These are phyloP conservation scores for Cerastis leucographa DNA, from an alignment of 2,888 invertebrate genomes.

Conservation along the genomic window DNA sequence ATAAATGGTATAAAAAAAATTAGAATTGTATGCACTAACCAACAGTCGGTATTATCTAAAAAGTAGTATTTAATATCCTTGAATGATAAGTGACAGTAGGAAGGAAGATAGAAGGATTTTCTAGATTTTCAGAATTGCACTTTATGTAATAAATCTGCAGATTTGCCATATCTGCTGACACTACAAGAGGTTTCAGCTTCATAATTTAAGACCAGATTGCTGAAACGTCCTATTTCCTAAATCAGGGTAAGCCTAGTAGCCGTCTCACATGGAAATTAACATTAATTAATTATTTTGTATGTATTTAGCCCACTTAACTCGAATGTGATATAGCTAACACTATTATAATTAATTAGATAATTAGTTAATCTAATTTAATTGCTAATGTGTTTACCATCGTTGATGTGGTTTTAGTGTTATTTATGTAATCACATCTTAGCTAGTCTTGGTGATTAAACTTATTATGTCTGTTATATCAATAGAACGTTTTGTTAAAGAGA, in stretches of 20 bases:
- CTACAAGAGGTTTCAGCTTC: neutral
- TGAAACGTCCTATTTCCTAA: slow-evolving; percentile 42
- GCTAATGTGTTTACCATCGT: slow-evolving; percentile 30
- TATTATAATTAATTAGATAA: slow-evolving; percentile 59
- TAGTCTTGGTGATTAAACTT: neutral
- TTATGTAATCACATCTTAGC: neutral
- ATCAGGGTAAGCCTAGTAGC: slow-evolving; percentile 54
- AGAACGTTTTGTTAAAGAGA: neutral
- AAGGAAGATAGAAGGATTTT: neutral
- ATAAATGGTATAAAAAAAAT: neutral
- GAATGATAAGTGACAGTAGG: neutral
- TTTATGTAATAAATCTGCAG: too few species aligned
- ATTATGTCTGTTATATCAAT: neutral
- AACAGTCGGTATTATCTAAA: neutral
- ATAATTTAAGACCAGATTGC: slow-evolving; percentile 4
- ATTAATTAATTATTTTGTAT: slow-evolving; percentile 65
- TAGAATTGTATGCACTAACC: slow-evolving; percentile 1
- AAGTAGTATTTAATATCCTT: neutral
- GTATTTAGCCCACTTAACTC: slow-evolving; percentile 62
- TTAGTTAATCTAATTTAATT: slow-evolving; percentile 54
- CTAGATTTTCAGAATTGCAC: neutral
- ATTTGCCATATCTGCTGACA: neutral
- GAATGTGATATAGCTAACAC: slow-evolving; percentile 58
- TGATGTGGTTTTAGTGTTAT: slow-evolving; percentile 17
- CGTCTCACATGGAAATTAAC: slow-evolving; percentile 63